These are phyloP conservation scores for Galaxea fascicularis DNA, from an alignment of 92 coral and sea anemone species.

Conservation along the genomic window DNA sequence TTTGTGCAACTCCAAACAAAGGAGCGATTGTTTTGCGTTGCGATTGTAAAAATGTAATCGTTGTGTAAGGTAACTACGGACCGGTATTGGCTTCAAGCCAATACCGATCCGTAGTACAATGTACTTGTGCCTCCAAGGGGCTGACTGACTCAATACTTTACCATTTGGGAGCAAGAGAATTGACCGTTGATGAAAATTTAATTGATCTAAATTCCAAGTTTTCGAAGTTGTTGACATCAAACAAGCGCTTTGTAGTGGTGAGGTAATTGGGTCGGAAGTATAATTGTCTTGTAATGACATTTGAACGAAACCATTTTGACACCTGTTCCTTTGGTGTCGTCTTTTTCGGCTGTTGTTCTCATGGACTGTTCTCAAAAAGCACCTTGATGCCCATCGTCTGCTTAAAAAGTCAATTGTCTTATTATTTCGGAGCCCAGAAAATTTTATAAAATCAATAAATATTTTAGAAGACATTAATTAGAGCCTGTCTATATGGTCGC, in stretches of 20 bases:
- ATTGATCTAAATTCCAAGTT: background rate
- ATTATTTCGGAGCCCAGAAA: background rate
- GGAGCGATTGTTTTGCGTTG: background rate
- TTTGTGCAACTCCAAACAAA: background rate
- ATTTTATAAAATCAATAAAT: background rate
- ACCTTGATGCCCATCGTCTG: background rate
- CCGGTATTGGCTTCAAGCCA: background rate
- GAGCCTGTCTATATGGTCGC: too few species aligned
- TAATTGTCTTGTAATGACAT: slow-evolving; percentile 8
- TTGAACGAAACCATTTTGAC: background rate
- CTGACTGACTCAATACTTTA: too few species aligned
- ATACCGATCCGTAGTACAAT: too few species aligned
- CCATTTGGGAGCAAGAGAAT: background rate
- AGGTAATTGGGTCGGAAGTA: background rate
- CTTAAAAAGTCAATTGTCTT: too few species aligned
- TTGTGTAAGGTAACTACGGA: background rate
- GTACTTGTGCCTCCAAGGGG: background rate
- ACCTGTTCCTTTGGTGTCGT: background rate
- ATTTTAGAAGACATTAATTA: too few species aligned
- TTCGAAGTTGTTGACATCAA: background rate
- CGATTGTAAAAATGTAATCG: background rate
- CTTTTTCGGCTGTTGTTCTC: background rate
- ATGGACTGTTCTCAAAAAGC: background rate
- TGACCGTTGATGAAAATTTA: background rate
- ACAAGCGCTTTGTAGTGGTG: background rate